A percentile compares a stretch with the other conserved stretches of the same genome.
phyloP scores from a whole-genome alignment of 2,797 vertebrate species.

The Schizothorax lantsangensis region DNA sequence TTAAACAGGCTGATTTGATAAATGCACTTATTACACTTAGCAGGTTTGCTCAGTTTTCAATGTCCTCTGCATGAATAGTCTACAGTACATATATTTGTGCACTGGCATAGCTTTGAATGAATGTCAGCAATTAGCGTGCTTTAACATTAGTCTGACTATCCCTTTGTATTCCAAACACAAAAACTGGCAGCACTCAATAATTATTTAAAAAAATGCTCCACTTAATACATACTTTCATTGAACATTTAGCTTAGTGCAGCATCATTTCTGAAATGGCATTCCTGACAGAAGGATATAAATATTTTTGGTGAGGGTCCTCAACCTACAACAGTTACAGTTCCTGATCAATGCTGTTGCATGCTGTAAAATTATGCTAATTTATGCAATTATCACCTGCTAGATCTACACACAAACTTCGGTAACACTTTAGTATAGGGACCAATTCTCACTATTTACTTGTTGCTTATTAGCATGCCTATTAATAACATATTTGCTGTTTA shows the following conservation, averaged over 20 bases:
- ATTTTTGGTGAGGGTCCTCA: background rate
- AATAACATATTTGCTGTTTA: background rate
- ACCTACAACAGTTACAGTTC: background rate
- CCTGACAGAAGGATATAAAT: background rate
- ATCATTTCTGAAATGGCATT: background rate
- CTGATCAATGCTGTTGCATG: background rate
- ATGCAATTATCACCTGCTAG: background rate
- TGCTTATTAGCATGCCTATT: background rate
- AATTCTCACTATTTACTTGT: background rate
- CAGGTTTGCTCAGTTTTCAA: background rate
- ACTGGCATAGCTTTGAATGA: conserved; percentile 9
- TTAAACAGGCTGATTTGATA: background rate
- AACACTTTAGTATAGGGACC: background rate
- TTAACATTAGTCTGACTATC: background rate
- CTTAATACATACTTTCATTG: background rate
- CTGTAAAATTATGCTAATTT: background rate
- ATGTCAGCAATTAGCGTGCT: background rate
- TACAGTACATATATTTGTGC: background rate
- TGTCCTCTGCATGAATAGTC: conserved; percentile 4
- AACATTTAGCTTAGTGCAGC: background rate
- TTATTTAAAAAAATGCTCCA: background rate
- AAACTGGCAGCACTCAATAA: background rate
- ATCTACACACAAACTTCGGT: background rate
- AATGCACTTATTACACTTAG: background rate
- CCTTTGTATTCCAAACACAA: background rate